Percentiles rank a stretch among this genome's conserved stretches.
phyloP scores from a whole-genome alignment of 2,797 vertebrate genomes.

The Botia almorhae region DNA sequence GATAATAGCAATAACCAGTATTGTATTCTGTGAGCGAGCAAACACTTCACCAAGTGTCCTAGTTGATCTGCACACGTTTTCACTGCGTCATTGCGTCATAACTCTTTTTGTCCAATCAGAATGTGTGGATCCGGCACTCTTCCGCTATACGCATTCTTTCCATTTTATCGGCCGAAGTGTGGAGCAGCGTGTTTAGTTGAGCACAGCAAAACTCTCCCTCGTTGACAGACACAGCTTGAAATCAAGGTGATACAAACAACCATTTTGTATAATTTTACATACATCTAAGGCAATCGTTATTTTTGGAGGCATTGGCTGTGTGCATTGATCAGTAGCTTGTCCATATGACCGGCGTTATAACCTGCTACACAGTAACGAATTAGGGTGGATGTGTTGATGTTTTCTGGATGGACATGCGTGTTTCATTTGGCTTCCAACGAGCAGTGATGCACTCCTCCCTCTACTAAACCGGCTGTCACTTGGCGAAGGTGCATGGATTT shows the following conservation, averaged over 20 bases:
- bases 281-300: not conserved
- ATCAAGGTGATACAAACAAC: conserved; percentile 57
- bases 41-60: not conserved
- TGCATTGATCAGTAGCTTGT: not conserved
- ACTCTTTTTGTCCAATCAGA: conserved; percentile 54
- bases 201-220: conserved; percentile 24
- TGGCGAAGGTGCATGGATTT: conserved; percentile 10
- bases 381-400: conserved; percentile 7
- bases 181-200: conserved; percentile 38
- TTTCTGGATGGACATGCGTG: conserved; percentile 5
- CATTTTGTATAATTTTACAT: not conserved
- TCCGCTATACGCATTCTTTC: conserved; percentile 59
- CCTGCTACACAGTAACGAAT: conserved; percentile 52
- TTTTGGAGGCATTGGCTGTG: not conserved
- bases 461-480: conserved; percentile 10
- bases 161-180: conserved; percentile 47
- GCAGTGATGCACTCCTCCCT: not conserved
- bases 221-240: conserved; percentile 33
- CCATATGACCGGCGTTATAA: conserved; percentile 46
- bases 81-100: conserved; percentile 1
- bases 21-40: too few species aligned
- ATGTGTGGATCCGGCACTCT: conserved; percentile 17
- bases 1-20: too few species aligned
- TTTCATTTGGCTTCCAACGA: not conserved
- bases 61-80: not conserved